Conservation (phyloP, 1,140 invertebrate genomes). For the Aleiodes sp. region DNA sequence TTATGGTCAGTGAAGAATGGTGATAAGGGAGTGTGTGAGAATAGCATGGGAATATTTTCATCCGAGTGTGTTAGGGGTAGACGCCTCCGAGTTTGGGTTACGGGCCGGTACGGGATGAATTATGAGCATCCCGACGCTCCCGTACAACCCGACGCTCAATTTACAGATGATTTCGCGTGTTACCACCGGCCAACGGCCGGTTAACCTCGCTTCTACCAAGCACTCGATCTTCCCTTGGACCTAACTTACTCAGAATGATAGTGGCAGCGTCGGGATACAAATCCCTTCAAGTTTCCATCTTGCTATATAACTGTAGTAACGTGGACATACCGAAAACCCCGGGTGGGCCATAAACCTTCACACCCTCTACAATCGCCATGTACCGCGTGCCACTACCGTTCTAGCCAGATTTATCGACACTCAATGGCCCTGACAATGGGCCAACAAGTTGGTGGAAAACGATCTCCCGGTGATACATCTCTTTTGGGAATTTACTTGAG, state of each 20-base stretch:
- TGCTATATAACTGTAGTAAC: neutral
- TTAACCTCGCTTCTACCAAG: constrained; percentile 60
- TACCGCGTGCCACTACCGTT: constrained; percentile 42
- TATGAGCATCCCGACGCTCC: constrained; percentile 61
- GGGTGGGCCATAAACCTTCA: constrained; percentile 58
- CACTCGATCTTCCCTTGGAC: constrained; percentile 67
- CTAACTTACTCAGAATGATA: constrained; percentile 5
- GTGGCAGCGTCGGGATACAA: constrained; percentile 38
- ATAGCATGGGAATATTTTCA: neutral
- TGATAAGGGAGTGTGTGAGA: constrained; percentile 25
- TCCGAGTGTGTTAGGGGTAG: neutral
- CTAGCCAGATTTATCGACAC: constrained; percentile 58
- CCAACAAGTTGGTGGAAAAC: constrained; percentile 65
- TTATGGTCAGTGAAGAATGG: constrained; percentile 11
- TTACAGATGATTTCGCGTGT: constrained; percentile 71
- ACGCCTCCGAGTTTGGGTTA: neutral
- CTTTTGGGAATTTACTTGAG: neutral
- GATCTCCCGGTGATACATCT: constrained; percentile 47
- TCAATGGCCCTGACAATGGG: constrained; percentile 59
- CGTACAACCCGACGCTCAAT: constrained; percentile 66
- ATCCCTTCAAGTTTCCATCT: constrained; percentile 4
- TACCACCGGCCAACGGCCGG: constrained; percentile 64
- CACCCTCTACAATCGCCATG: constrained; percentile 39
- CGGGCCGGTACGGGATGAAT: constrained; percentile 47
- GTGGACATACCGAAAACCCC: constrained; percentile 31